A percentile compares a stretch with the other conserved stretches of the same genome.
phyloP scores from a whole-genome alignment of 2,888 invertebrate genomes.

The Panorpa germanica region DNA sequence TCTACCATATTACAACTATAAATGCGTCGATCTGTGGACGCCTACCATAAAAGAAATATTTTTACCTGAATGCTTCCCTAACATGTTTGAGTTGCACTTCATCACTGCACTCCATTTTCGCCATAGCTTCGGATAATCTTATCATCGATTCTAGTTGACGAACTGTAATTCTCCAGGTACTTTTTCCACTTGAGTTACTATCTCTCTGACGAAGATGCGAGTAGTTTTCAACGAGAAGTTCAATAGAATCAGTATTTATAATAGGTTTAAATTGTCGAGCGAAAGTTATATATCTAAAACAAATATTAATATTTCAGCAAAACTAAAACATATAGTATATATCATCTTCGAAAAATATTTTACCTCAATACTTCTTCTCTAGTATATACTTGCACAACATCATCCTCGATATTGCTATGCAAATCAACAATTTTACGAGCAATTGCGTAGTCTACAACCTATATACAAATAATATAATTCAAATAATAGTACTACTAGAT shows the following conservation, averaged over 20 bases:
- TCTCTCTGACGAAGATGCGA: conserved; percentile 72
- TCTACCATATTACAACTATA: too few species aligned
- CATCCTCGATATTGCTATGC: conserved; percentile 69
- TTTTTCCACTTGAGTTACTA: conserved; percentile 42
- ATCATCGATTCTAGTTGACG: conserved; percentile 91
- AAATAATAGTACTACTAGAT: conserved; percentile 1
- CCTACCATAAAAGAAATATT: too few species aligned
- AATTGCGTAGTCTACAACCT: conserved; percentile 89
- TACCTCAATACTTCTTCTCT: conserved; percentile 77
- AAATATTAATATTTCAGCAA: too few species aligned
- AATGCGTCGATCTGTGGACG: too few species aligned
- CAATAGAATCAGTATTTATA: conserved; percentile 62
- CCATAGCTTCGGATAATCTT: conserved; percentile 89
- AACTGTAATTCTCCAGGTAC: conserved; percentile 92
- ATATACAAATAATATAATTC: conserved; percentile 15
- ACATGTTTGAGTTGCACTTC: conserved; percentile 79
- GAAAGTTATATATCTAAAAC: conserved; percentile 98
- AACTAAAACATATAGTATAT: too few species aligned
- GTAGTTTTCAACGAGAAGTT: conserved; percentile 76
- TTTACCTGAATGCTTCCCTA: conserved; percentile 55
- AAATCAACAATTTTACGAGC: conserved; percentile 90
- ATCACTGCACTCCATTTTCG: conserved; percentile 87
- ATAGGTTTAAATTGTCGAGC: conserved; percentile 88
- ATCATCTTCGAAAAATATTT: too few species aligned
- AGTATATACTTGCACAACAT: conserved; percentile 62